Conservation (phyloP, 1,140 invertebrate genomes). For the Belonocnema kinseyi region DNA sequence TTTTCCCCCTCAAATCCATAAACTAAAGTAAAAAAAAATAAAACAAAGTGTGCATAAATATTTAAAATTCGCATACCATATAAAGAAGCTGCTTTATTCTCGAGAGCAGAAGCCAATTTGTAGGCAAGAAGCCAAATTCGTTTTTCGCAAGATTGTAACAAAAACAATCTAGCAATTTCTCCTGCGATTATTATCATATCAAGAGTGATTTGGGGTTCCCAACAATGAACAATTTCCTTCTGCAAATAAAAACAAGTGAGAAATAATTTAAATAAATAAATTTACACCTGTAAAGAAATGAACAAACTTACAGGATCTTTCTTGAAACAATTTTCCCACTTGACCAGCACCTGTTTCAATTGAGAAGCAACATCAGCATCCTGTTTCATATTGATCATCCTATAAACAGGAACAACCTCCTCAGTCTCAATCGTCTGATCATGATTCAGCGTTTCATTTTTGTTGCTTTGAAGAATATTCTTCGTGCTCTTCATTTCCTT, state of each 20-base stretch:
- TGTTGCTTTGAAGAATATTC: conserved; percentile 35
- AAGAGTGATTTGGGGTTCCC: conserved; percentile 54
- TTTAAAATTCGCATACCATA: conserved; percentile 52
- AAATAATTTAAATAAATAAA: conserved; percentile 26
- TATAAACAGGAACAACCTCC: conserved; percentile 62
- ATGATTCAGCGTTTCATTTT: conserved; percentile 33
- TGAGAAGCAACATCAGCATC: conserved; percentile 50
- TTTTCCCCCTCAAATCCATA: too few species aligned
- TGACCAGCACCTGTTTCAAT: conserved; percentile 52
- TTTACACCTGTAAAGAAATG: conserved; percentile 21
- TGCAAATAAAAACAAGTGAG: conserved; percentile 33
- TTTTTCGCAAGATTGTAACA: conserved; percentile 56
- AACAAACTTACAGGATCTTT: conserved; percentile 55
- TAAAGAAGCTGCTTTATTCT: conserved; percentile 53
- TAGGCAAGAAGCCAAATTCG: conserved; percentile 59
- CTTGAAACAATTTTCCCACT: conserved; percentile 59
- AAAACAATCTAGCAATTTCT: conserved; percentile 62
- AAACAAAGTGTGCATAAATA: conserved; percentile 23
- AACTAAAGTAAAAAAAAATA: background rate
- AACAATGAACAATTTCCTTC: conserved; percentile 46
- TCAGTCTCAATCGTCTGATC: conserved; percentile 45
- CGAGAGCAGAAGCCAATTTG: conserved; percentile 51
- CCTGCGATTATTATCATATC: conserved; percentile 56
- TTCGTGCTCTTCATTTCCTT: conserved; percentile 57
- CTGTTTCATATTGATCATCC: conserved; percentile 60